phyloP scores from a whole-genome alignment of 1,140 invertebrate genomes.

The Monomorium pharaonis region DNA sequence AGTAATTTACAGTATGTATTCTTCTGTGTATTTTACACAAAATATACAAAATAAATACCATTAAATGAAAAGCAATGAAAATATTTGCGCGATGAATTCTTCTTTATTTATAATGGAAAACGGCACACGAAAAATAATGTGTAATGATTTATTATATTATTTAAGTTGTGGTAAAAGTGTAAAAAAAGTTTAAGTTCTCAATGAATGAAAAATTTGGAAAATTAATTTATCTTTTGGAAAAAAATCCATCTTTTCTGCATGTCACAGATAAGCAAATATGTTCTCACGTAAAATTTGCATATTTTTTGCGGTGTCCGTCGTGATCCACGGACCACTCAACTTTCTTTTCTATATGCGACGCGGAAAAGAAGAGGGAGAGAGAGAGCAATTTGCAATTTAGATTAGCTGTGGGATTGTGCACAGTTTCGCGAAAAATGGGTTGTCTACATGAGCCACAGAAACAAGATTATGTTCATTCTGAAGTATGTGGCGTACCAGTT shows the following conservation, averaged over 20 bases:
- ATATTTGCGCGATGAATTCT: background rate
- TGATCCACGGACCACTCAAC: background rate
- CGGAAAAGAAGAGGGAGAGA: background rate
- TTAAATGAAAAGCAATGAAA: too few species aligned
- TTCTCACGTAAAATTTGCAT: background rate
- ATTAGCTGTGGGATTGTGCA: conserved; percentile 17
- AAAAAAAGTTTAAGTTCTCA: background rate
- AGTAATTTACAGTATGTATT: too few species aligned
- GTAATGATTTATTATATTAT: background rate
- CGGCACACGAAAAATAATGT: background rate
- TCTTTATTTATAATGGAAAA: background rate
- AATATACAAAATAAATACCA: background rate
- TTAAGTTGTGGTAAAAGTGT: background rate
- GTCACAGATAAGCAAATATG: background rate
- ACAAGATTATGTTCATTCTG: background rate
- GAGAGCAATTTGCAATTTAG: conserved; percentile 46
- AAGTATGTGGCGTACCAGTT: background rate
- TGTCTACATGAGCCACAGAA: background rate
- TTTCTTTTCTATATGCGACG: conserved; percentile 68
- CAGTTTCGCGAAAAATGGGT: conserved; percentile 17
- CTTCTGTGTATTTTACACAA: too few species aligned
- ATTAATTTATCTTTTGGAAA: too few species aligned
- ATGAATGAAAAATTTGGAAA: background rate
- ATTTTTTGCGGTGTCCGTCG: background rate
- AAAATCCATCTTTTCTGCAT: background rate